Base-by-base conservation (phyloP, 2,888 invertebrate species). In the Ophioninae sp. region DNA sequence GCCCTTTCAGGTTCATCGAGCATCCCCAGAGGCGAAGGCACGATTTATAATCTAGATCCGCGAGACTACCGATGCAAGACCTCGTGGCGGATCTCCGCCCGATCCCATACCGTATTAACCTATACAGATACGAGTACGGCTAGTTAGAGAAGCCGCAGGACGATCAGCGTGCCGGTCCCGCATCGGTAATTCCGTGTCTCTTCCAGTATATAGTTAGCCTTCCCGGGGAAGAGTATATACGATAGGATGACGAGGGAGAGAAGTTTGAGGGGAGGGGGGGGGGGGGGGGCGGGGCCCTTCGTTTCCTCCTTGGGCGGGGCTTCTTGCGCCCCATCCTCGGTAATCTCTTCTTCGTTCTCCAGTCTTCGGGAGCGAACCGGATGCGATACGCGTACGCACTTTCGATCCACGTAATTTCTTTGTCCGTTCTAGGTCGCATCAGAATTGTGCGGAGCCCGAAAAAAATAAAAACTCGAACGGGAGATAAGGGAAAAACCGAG, bases 181-280 rank as follows among this genome's bases (percentile, higher is more conserved):
- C 89, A 89, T 81, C 88, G 90, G 78, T 89, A 88, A 82, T 83
- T 87, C 85, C 89, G 88, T 87, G 88, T 87, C 56, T 79, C 64
- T 57, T 39, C 64, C 78, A 56, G 44, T 41, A 78, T 50, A 50
- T 64, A 37, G 67, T 65, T 65, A 56, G 56, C 56, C 57, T 57
- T 67, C 64, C 21, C 17, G 21, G 39, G 59, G 59, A 7, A 50
- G 50, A 50, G 50, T 50, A 17, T 50, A 50, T 13, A 17, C 0
- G 50, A 50, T 8, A 7, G 39, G 39, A 39, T 7, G 39, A 6
- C 39, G 39, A 7, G 39, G 39, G 39, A 39, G 39, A 7, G 39
- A 5, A 39, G 39, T 5, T 5, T 6, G 56, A 56, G 20, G 20
- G 20, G 59, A 7, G 2, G 59, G 23, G 62, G 2, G 62, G 62